Evolutionary conservation across 92 coral and sea anemone species (phyloP).

Genomic region (Phymanthus crucifer): DNA sequence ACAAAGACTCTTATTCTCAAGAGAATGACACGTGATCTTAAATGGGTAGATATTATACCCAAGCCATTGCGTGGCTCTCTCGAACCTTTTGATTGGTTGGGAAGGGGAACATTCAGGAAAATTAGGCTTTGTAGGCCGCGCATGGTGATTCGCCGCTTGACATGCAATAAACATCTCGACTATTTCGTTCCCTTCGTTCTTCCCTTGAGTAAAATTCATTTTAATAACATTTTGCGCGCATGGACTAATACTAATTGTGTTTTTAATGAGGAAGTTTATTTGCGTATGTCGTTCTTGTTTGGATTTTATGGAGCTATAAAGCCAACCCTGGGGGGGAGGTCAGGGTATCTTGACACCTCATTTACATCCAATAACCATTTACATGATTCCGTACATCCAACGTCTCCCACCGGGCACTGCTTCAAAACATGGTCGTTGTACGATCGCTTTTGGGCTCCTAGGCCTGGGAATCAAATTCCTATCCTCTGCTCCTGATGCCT

Average conservation of each 20-base stretch:
- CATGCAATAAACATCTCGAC: slow-evolving; percentile 8
- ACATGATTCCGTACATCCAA: slow-evolving; percentile 1
- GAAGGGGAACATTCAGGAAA: neutral
- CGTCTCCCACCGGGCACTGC: slow-evolving; percentile 29
- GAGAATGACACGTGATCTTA: too few relatives aligned
- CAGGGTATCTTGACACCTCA: neutral
- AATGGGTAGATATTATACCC: too few relatives aligned
- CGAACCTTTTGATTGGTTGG: neutral
- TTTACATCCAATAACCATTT: neutral
- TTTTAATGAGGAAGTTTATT: neutral
- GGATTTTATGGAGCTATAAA: neutral
- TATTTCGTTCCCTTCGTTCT: neutral
- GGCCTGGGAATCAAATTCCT: neutral
- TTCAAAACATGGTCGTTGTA: slow-evolving; percentile 12
- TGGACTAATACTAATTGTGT: neutral
- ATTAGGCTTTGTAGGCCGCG: neutral
- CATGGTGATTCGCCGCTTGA: slow-evolving; percentile 5
- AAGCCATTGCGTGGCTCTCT: neutral
- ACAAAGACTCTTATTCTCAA: too few relatives aligned
- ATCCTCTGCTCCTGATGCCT: neutral
- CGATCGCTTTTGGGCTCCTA: neutral
- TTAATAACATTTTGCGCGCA: neutral
- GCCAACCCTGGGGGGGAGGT: neutral
- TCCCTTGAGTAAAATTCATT: neutral
- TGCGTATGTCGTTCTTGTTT: neutral